These are phyloP conservation scores for Ametastegia equiseti DNA, from an alignment of 2,888 invertebrate genomes.

Conservation along the genomic window DNA sequence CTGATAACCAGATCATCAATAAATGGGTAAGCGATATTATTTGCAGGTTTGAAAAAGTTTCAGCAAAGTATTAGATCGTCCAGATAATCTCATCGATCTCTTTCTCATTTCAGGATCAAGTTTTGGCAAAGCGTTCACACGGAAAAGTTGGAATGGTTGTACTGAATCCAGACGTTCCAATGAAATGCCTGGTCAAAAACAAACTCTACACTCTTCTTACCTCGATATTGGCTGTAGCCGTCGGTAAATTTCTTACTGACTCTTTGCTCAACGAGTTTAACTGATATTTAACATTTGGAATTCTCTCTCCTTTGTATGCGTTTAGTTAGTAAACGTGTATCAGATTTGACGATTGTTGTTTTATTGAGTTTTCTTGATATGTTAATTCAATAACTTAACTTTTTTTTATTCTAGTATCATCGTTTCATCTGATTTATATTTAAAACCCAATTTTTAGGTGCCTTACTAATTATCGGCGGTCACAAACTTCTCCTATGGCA, in stretches of 20 bases:
- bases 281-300: slow-evolving; percentile 47
- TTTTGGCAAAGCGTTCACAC: slow-evolving; percentile 77
- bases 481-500: slow-evolving; percentile 70
- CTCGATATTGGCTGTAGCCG: slow-evolving; percentile 72
- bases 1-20: slow-evolving; percentile 65
- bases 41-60: slow-evolving; percentile 23
- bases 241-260: slow-evolving; percentile 74
- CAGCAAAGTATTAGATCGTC: too few relatives aligned
- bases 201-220: slow-evolving; percentile 79
- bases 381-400: neutral
- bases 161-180: slow-evolving; percentile 80
- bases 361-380: slow-evolving; percentile 29
- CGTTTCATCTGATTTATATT: neutral
- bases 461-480: slow-evolving; percentile 64
- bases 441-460: slow-evolving; percentile 57
- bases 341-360: neutral
- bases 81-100: too few relatives aligned
- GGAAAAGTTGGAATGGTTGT: slow-evolving; percentile 80
- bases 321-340: slow-evolving; percentile 23
- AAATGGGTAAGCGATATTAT: slow-evolving; percentile 73
- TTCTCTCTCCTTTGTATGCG: neutral
- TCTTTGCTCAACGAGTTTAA: slow-evolving; percentile 62
- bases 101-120: slow-evolving; percentile 74
- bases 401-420: too few relatives aligned
- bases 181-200: slow-evolving; percentile 80